Evolutionary conservation across 2,113 vertebrate genomes (phyloP).

Genomic region (Trichechus manatus): DNA sequence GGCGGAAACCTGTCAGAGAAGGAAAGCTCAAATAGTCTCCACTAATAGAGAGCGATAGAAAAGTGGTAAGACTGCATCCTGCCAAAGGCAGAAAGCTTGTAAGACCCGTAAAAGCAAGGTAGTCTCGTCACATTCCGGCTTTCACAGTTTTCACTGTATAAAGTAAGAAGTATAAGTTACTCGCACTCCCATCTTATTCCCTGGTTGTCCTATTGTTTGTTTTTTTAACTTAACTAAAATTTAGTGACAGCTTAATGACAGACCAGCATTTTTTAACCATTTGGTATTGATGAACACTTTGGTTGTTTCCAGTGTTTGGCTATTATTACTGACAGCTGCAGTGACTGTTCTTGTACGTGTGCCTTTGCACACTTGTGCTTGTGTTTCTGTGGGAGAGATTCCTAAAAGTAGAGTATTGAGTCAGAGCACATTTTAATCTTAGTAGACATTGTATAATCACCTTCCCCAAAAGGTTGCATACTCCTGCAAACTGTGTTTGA

Average conservation of each 20-base stretch:
- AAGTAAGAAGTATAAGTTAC: not conserved
- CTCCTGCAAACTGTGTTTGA: not conserved
- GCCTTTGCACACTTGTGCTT: not conserved
- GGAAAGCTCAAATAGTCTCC: not conserved
- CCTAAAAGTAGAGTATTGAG: not conserved
- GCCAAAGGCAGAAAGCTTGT: not conserved
- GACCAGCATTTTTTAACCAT: not conserved
- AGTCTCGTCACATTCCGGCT: not conserved
- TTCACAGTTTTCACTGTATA: not conserved
- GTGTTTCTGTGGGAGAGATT: not conserved
- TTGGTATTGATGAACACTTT: not conserved
- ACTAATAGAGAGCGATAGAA: not conserved
- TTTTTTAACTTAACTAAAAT: not conserved
- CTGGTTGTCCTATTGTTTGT: not conserved
- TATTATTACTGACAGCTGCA: not conserved
- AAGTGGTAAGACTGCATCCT: not conserved
- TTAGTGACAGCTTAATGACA: not conserved
- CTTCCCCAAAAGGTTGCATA: not conserved
- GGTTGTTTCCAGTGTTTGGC: not conserved
- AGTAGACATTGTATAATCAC: not conserved
- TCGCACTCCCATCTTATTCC: not conserved
- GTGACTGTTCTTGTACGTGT: not conserved
- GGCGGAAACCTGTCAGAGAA: not conserved
- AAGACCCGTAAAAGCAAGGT: not conserved
- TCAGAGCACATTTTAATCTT: not conserved